Base-by-base conservation (phyloP, 2,888 invertebrate species). In the Dicyrtomina minuta region DNA sequence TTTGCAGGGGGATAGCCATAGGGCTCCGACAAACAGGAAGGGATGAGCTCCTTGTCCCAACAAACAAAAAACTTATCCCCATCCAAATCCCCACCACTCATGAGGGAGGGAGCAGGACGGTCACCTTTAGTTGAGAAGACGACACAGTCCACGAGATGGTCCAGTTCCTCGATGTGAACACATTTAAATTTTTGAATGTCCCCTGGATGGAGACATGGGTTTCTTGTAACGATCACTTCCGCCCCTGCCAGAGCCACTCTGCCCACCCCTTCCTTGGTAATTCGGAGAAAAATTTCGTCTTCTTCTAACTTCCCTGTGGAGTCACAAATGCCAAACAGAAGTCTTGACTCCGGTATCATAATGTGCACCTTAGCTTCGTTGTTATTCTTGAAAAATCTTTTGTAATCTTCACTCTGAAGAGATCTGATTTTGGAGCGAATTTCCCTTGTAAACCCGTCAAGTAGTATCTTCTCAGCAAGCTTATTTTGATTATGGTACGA, bases 161-260 rank as follows among this genome's bases (percentile, higher is more conserved):
- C 59, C 74, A 82, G 67, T 70, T 73, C 71, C 27, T 74, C 70
- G 1, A 74, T 72, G 64, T 78, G 72, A 15, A 81, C 79, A 17
- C 80, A 81, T 43, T 72, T 71, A 43, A 81, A 78, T 39, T 79
- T 79, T 8, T 82, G 78, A 0, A 82, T 79, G 68, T 83, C 83
- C 2, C 83, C 83, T 0, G 81, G 79, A 56, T 81, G 81, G 69
- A 81, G 80, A 68, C 82, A 83, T 5, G 83, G 83, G 72, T 82
- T 82, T 76, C 83, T 82, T 15, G 81, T 80, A 22, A 82, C 81
- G 33, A 83, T 75, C 5, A 82, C 80, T 10, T 75, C 17, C 2
- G 27, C 65, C 6, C 24, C 65, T 8, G 13, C 49, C 13, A 65
- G 13, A 10, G 67, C 33, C n/a, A 17, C n/a, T 3, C 4, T 17